Conservation (phyloP, 2,797 vertebrate species). For the Molossus alvarezi region DNA sequence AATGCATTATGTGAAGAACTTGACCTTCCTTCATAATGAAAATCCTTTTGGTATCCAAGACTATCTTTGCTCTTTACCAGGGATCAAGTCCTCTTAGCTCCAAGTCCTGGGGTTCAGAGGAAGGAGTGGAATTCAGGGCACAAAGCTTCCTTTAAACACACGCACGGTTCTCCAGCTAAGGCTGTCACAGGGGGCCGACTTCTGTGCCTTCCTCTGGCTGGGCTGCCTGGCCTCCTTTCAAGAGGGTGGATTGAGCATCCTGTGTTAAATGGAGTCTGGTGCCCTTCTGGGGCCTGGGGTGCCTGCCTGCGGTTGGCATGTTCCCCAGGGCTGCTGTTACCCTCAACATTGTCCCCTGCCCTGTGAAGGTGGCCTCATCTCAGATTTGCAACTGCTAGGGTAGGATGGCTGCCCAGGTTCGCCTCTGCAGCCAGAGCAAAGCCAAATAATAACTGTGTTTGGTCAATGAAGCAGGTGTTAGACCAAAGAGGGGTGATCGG, state of each 20-base stretch:
- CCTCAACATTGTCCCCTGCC: background rate
- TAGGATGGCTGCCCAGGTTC: background rate
- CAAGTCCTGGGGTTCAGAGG: background rate
- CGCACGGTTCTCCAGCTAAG: background rate
- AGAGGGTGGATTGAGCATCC: background rate
- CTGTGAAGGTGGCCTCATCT: background rate
- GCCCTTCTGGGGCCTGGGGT: background rate
- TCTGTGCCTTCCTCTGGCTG: background rate
- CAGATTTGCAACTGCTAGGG: background rate
- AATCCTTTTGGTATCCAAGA: background rate
- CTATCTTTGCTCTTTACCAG: background rate
- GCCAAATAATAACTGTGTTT: background rate
- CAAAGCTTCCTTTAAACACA: background rate
- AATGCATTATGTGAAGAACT: background rate
- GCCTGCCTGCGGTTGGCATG: conserved; percentile 14
- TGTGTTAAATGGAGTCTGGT: conserved; percentile 1
- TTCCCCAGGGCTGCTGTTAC: background rate
- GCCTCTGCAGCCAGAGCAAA: background rate
- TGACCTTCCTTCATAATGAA: background rate
- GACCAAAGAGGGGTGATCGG: background rate
- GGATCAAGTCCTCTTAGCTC: background rate
- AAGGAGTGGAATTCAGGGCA: conserved; percentile 12
- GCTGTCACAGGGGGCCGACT: background rate
- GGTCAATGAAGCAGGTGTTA: conserved; percentile 33
- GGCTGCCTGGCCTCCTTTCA: conserved; percentile 31